These are phyloP conservation scores for Petromus typicus DNA, from an alignment of 2,113 vertebrate genomes.

Conservation along the genomic window DNA sequence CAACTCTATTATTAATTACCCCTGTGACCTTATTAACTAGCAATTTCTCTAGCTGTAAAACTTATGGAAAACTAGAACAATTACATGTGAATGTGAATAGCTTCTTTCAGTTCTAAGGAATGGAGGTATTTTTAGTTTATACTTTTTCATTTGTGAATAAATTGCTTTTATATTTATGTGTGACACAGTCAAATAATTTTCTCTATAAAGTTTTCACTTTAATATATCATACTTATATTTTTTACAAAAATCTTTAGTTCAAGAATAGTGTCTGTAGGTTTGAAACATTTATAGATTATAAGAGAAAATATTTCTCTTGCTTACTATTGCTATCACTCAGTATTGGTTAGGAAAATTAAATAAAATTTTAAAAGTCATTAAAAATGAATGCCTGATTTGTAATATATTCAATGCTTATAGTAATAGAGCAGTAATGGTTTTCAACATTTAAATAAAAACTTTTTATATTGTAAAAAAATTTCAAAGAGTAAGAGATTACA, in stretches of 20 bases:
- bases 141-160: constrained; percentile 33
- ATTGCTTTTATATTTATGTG: constrained; percentile 42
- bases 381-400: constrained; percentile 37
- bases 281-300: constrained; percentile 24
- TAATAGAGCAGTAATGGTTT: constrained; percentile 16
- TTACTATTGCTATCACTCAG: not conserved
- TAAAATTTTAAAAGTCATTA: constrained; percentile 19
- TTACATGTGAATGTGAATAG: constrained; percentile 42
- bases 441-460: constrained; percentile 33
- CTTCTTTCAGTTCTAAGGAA: constrained; percentile 35
- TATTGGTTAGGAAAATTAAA: constrained; percentile 16
- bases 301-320: not conserved
- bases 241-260: constrained; percentile 3
- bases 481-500: not conserved
- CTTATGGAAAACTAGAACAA: constrained; percentile 34
- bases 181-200: constrained; percentile 15
- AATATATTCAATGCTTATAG: constrained; percentile 40
- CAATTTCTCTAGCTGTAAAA: constrained; percentile 52
- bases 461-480: constrained; percentile 42
- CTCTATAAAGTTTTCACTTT: constrained; percentile 37
- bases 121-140: not conserved
- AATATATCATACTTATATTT: constrained; percentile 7
- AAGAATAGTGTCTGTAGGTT: not conserved
- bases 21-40: constrained; percentile 53
- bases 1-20: constrained; percentile 43